Base-by-base conservation (phyloP, 2,113 vertebrate genomes). In the Notiomystis cincta region DNA sequence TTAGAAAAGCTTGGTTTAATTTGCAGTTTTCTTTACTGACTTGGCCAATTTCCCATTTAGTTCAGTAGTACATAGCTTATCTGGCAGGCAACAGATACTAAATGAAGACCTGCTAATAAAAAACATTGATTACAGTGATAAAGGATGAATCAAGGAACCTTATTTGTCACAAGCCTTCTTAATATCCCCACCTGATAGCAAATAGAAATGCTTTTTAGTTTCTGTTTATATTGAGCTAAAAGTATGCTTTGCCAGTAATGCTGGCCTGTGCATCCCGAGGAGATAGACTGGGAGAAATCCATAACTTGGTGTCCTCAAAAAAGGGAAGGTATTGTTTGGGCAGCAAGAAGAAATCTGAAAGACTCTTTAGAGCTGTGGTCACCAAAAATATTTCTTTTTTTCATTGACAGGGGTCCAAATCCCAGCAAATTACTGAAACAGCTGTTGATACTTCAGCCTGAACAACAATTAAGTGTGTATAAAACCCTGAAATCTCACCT, bases 401-500 rank as follows among this genome's bases (percentile, higher is more conserved):
- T 94, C 42, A 17, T 94, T 91, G 21, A 9, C 97, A 99, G 99
- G 92, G 99, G 99, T 7, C 99, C 99, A 13, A 99, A 99, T 97
- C 99, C 99, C 75, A 99, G 99, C 97, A 99, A 99, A 88, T 98
- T 99, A 73, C 96, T 99, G 51, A 99, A 99, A 96, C 99, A 99
- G 96, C 95, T 99, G 83, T 79, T 99, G 96, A 98, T 99, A 77
- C 98, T 99, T 76, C 99, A 99, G 57, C 99, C 99, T 0, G 99
- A 99, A 25, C 99, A 99, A 90, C 99, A 99, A 91, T 97, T 99
- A 58, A 98, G 97, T 33, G 98, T 99, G 79, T 99, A 99, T 85
- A 98, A 98, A 97, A 98, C 97, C 3, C 97, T 99, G 96, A 98
- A 98, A 96, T 98, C 96, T 53, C 98, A 99, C 69, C 98, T 99